These are phyloP conservation scores for Chirona hameri DNA, from an alignment of 2,888 invertebrate species.

Conservation along the genomic window DNA sequence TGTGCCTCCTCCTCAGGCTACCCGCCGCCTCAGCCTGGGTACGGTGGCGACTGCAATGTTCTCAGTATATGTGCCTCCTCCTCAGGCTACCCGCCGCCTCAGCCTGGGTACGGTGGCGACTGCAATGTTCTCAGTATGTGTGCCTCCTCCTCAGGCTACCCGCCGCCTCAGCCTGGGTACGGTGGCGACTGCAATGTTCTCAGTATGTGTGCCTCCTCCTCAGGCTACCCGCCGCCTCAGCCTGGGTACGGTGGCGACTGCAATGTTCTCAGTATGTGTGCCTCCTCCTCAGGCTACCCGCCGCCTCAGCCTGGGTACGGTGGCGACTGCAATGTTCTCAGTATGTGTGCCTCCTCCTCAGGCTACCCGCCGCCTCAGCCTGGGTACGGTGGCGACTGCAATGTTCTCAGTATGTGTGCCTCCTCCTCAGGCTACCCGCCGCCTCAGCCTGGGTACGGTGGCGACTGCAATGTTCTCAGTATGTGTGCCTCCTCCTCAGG, in stretches of 20 bases:
- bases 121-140: too few relatives aligned
- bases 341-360: neutral
- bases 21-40: neutral
- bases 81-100: slow-evolving; percentile 2
- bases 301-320: neutral
- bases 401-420: too few relatives aligned
- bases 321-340: too few relatives aligned
- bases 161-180: neutral
- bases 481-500: neutral
- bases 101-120: neutral
- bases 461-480: too few relatives aligned
- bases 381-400: too few relatives aligned
- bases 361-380: slow-evolving; percentile 9
- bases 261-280: too few relatives aligned
- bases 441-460: neutral
- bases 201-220: too few relatives aligned
- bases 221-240: slow-evolving; percentile 11
- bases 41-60: too few relatives aligned
- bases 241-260: neutral
- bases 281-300: neutral
- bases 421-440: neutral
- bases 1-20: neutral
- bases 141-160: neutral
- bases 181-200: too few relatives aligned
- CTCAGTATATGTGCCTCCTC: too few relatives aligned